phyloP scores from a whole-genome alignment of 2,113 vertebrate species.

The Oreotragus oreotragus region DNA sequence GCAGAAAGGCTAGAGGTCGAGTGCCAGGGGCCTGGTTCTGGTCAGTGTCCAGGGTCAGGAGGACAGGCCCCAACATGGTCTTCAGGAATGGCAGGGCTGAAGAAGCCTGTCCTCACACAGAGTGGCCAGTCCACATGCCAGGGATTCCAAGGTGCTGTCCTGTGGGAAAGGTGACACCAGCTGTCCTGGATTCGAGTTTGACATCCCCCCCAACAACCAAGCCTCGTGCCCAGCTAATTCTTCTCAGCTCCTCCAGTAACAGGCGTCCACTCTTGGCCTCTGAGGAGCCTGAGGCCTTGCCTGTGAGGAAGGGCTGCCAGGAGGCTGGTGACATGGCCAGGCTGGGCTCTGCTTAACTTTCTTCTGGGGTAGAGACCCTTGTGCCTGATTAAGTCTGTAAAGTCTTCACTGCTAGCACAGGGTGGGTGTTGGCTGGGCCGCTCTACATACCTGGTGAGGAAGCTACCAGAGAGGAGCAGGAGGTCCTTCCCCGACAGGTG shows the following conservation, averaged over 20 bases:
- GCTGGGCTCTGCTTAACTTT: not conserved
- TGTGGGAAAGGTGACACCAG: not conserved
- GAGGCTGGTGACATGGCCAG: not conserved
- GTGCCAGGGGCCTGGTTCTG: not conserved
- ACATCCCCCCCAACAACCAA: not conserved
- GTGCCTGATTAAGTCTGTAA: not conserved
- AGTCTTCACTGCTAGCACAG: not conserved
- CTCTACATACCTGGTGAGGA: not conserved
- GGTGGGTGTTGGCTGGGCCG: not conserved
- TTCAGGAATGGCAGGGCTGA: not conserved
- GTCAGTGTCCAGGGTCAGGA: not conserved
- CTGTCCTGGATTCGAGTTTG: not conserved
- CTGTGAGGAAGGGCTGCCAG: not conserved
- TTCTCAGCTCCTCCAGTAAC: not conserved
- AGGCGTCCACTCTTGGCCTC: not conserved
- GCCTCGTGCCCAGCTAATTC: not conserved
- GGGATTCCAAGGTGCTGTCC: not conserved
- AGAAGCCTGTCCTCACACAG: not conserved
- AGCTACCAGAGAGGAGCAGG: not conserved
- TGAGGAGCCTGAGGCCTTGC: not conserved
- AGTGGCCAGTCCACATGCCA: not conserved
- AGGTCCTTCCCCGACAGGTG: not conserved
- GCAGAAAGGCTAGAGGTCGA: not conserved
- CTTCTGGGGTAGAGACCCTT: not conserved
- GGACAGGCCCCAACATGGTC: accelerated